Percentiles rank a stretch among this genome's conserved stretches.
These are phyloP conservation scores for Megalops atlanticus DNA, from an alignment of 2,113 vertebrate genomes.

Conservation along the genomic window DNA sequence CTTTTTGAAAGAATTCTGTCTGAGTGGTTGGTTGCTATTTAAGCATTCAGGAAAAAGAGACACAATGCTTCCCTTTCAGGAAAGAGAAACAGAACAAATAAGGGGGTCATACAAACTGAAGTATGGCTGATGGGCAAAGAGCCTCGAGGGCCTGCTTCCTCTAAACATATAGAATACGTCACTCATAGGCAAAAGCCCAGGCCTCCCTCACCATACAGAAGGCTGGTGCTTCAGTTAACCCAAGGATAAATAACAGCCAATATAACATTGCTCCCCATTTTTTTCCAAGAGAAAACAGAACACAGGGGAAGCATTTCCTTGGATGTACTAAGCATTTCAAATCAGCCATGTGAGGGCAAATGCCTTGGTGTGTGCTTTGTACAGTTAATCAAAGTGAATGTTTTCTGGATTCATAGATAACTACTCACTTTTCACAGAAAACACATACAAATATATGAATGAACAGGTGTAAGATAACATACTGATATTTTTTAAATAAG, in stretches of 20 bases:
- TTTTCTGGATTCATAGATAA: too few relatives aligned
- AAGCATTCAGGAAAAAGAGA: slow-evolving; percentile 43
- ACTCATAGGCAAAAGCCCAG: background rate
- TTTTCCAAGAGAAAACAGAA: background rate
- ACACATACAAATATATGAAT: too few relatives aligned
- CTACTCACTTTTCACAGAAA: too few relatives aligned
- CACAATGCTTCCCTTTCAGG: slow-evolving; percentile 59
- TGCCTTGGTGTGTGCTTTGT: background rate
- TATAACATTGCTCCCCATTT: background rate
- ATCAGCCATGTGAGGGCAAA: background rate
- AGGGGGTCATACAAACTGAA: slow-evolving; percentile 51
- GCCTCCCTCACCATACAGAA: background rate
- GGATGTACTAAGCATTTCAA: background rate
- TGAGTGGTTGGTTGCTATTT: slow-evolving; percentile 46
- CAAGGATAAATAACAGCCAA: background rate
- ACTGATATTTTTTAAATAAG: too few relatives aligned
- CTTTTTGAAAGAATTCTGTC: slow-evolving; percentile 47
- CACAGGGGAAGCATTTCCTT: background rate
- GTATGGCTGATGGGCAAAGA: slow-evolving; percentile 40
- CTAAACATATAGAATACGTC: background rate
- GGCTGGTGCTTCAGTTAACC: background rate
- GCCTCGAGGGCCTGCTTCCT: slow-evolving; percentile 18
- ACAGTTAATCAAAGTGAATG: too few relatives aligned
- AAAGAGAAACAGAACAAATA: slow-evolving; percentile 39
- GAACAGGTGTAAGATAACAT: too few relatives aligned